Conservation (phyloP, 2,888 invertebrate species). For the Piscicola geometra region DNA sequence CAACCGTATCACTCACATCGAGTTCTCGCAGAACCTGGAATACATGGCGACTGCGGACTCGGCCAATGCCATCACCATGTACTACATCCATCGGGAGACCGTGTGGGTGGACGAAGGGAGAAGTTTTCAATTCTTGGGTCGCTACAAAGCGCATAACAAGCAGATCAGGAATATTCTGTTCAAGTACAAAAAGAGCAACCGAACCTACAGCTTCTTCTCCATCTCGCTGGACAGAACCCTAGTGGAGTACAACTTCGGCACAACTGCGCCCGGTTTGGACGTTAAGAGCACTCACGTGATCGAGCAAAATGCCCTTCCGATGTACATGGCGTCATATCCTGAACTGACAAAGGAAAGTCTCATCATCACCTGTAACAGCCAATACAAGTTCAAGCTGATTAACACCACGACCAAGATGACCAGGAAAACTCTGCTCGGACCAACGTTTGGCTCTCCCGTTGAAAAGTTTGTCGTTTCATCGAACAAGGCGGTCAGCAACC, state of each 20-base stretch:
- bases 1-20: constrained; percentile 53
- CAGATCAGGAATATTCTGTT: constrained; percentile 54
- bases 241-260: constrained; percentile 56
- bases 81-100: constrained; percentile 40
- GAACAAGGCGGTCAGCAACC: neutral
- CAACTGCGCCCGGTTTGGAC: constrained; percentile 52
- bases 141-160: constrained; percentile 56
- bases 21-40: constrained; percentile 53
- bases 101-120: constrained; percentile 40
- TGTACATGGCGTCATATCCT: constrained; percentile 60
- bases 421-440: constrained; percentile 66
- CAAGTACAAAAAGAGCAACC: neutral
- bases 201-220: neutral
- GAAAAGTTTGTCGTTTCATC: constrained; percentile 46
- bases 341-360: constrained; percentile 56
- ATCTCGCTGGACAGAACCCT: constrained; percentile 40
- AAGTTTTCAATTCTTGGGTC: constrained; percentile 52
- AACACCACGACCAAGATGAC: constrained; percentile 65
- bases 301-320: constrained; percentile 65
- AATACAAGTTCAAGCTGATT: constrained; percentile 69
- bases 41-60: constrained; percentile 54
- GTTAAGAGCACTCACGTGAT: constrained; percentile 60
- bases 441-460: constrained; percentile 66
- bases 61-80: constrained; percentile 52
- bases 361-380: constrained; percentile 64